Conservation (phyloP, 2,888 invertebrate species). For the Parnassius mnemosyne region DNA sequence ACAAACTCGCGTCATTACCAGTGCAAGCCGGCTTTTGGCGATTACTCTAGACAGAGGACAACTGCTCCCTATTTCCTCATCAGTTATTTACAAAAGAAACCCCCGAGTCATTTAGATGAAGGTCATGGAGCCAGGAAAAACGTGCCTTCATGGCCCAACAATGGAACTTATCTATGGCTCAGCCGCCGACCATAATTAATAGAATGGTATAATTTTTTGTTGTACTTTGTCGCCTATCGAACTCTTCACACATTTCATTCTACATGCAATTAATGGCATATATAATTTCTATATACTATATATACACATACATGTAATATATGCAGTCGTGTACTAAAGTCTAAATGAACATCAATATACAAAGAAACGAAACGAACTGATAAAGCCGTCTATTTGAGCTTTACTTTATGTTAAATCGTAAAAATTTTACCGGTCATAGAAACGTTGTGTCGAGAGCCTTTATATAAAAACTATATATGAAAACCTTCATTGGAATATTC, state of each 20-base stretch:
- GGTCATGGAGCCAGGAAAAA: too few species aligned
- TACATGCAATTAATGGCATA: background rate
- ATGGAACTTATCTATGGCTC: too few species aligned
- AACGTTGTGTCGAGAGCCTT: conserved; percentile 15
- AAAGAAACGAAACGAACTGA: conserved; percentile 71
- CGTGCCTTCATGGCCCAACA: too few species aligned
- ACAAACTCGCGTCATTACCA: too few species aligned
- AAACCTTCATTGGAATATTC: background rate
- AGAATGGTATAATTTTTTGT: too few species aligned
- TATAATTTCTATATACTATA: too few species aligned
- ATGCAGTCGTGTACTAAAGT: conserved; percentile 15
- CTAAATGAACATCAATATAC: conserved; percentile 51
- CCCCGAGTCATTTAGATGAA: too few species aligned
- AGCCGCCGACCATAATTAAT: too few species aligned
- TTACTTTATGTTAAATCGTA: conserved; percentile 44
- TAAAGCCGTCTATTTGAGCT: conserved; percentile 55
- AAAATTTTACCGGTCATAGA: conserved; percentile 15
- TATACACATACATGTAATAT: conserved; percentile 4
- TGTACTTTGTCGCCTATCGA: conserved; percentile 9
- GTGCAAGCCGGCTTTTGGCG: too few species aligned
- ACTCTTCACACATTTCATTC: conserved; percentile 12
- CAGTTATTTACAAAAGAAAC: too few species aligned
- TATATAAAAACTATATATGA: conserved; percentile 18
- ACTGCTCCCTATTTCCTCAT: too few species aligned
- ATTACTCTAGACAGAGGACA: too few species aligned